Evolutionary conservation across 2,888 invertebrate species (phyloP).

Genomic region (Acanthopleura granulata): DNA sequence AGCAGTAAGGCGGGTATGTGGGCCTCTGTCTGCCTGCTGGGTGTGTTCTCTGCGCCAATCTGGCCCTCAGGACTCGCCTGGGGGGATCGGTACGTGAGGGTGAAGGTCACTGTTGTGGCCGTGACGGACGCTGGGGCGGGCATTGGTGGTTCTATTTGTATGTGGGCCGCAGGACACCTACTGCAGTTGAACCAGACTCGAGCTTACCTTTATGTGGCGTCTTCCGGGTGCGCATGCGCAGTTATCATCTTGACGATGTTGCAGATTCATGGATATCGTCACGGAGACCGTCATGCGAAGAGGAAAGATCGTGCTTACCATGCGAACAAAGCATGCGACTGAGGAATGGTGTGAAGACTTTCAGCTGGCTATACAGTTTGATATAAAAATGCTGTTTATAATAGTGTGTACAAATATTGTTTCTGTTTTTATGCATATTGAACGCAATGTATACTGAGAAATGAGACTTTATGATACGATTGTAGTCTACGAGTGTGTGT

Average conservation of each 20-base stretch:
- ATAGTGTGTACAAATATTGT: too few species aligned
- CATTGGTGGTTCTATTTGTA: neutral
- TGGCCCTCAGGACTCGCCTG: constrained; percentile 12
- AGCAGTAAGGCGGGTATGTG: neutral
- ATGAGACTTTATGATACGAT: too few species aligned
- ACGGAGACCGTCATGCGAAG: neutral
- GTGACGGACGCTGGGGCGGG: constrained; percentile 5
- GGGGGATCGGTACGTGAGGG: neutral
- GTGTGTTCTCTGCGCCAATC: neutral
- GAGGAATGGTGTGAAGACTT: too few species aligned
- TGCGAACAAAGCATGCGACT: too few species aligned
- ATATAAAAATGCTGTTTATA: too few species aligned
- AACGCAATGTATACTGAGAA: too few species aligned
- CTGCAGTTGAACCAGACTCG: neutral
- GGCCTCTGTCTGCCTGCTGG: neutral
- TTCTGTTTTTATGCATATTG: too few species aligned
- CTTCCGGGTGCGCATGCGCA: neutral
- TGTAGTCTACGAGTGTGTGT: too few species aligned
- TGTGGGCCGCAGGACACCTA: neutral
- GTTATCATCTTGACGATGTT: neutral
- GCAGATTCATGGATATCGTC: neutral
- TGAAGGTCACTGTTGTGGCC: neutral
- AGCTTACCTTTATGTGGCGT: neutral
- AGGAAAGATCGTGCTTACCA: neutral
- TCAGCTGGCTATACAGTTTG: too few species aligned